Percentiles rank a stretch among this genome's conserved stretches.
These are phyloP conservation scores for Lasioglossum marginatum DNA, from an alignment of 2,888 invertebrate genomes.

Conservation along the genomic window DNA sequence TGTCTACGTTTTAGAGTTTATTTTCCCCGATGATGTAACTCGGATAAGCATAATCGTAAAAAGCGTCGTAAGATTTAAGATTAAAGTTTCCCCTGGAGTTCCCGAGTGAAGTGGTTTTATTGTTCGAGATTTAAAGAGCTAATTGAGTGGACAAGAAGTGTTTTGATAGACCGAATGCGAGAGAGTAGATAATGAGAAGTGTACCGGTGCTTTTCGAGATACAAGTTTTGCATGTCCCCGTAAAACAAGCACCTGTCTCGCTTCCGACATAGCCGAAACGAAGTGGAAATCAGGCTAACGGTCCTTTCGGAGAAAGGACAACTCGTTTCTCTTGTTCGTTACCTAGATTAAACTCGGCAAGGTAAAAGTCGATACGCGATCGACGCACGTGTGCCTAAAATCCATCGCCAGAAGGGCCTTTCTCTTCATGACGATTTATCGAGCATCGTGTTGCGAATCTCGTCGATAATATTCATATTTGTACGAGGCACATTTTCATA, in stretches of 20 bases:
- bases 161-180: background rate
- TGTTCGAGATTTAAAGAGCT: background rate
- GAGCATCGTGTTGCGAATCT: background rate
- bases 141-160: background rate
- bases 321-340: constrained; percentile 58
- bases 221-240: constrained; percentile 22
- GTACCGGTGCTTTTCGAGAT: background rate
- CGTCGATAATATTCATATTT: background rate
- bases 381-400: constrained; percentile 37
- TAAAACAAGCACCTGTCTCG: constrained; percentile 43
- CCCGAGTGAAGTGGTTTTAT: background rate
- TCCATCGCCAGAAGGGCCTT: constrained; percentile 34
- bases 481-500: background rate
- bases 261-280: constrained; percentile 50
- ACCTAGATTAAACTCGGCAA: constrained; percentile 48
- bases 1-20: background rate
- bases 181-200: background rate
- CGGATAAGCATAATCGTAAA: background rate
- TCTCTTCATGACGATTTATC: constrained; percentile 35
- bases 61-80: background rate
- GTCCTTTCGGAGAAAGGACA: constrained; percentile 60
- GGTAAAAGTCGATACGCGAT: constrained; percentile 52
- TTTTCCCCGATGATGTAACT: background rate
- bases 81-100: background rate
- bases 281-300: constrained; percentile 58